Evolutionary conservation across 2,113 vertebrate species (phyloP).

Genomic region (Pomatostomus ruficeps): DNA sequence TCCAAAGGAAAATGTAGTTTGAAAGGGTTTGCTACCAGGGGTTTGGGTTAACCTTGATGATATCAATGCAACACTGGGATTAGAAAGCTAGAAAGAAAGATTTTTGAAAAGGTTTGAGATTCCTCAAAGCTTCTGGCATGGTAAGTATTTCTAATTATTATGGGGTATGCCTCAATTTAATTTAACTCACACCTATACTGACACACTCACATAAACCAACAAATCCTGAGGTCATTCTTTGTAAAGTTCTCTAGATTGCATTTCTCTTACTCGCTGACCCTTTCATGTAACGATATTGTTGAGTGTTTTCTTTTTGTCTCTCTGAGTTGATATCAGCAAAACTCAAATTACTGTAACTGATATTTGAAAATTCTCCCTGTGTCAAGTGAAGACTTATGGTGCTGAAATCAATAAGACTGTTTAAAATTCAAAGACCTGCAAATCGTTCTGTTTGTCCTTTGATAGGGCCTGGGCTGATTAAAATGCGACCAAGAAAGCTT

Average conservation of each 20-base stretch:
- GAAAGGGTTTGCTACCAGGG: background rate
- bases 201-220: background rate
- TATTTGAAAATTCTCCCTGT: conserved; percentile 76
- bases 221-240: background rate
- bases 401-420: conserved; percentile 83
- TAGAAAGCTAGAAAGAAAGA: conserved; percentile 14
- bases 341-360: conserved; percentile 75
- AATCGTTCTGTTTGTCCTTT: conserved; percentile 87
- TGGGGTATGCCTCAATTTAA: background rate
- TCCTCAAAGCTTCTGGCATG: background rate
- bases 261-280: conserved; percentile 11
- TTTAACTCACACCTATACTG: background rate
- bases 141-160: conserved; percentile 20
- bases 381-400: conserved; percentile 76
- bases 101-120: background rate
- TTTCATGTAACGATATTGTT: background rate
- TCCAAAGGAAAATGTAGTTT: conserved; percentile 9
- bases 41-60: background rate
- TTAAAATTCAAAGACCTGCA: conserved; percentile 87
- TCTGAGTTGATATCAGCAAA: conserved; percentile 67
- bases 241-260: conserved; percentile 20
- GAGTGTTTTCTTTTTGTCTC: background rate
- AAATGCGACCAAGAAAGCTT: conserved; percentile 85
- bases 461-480: conserved; percentile 84
- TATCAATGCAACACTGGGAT: conserved; percentile 18